phyloP scores from a whole-genome alignment of 2,113 vertebrate genomes.

The Marcusenius ussheri region DNA sequence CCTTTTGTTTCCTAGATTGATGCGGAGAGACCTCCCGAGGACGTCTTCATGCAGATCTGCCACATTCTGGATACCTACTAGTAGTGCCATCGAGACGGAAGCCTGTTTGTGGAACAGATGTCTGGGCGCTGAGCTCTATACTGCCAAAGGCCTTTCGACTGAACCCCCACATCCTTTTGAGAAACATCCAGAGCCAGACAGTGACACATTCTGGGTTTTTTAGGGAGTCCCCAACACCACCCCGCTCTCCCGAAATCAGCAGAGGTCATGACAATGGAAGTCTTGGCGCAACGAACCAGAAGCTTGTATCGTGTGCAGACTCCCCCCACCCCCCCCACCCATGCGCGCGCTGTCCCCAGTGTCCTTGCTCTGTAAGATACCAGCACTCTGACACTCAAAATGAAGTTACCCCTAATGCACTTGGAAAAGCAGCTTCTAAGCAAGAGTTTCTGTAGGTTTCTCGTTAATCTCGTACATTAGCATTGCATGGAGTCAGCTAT shows the following conservation, averaged over 20 bases:
- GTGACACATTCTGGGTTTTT: not conserved
- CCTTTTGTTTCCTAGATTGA: conserved; percentile 66
- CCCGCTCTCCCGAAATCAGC: not conserved
- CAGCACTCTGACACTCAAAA: not conserved
- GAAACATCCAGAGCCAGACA: conserved; percentile 3
- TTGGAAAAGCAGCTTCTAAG: conserved; percentile 8
- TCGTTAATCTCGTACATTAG: not conserved
- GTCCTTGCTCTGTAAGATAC: not conserved
- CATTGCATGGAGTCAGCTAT: conserved; percentile 2
- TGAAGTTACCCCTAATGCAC: not conserved
- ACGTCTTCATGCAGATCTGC: conserved; percentile 80
- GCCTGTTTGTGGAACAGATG: conserved; percentile 16
- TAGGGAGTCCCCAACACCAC: not conserved
- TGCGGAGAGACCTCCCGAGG: conserved; percentile 73
- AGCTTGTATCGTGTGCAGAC: not conserved
- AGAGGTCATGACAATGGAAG: not conserved
- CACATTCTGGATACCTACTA: conserved; percentile 64
- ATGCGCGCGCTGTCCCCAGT: not conserved
- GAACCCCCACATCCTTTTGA: conserved; percentile 10
- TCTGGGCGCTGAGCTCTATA: not conserved
- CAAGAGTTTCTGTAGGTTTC: not conserved
- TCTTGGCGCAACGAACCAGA: not conserved
- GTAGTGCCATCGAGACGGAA: conserved; percentile 42
- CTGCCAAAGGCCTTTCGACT: not conserved
- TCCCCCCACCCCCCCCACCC: not conserved